These are phyloP conservation scores for Orthosia gracilis DNA, from an alignment of 2,888 invertebrate genomes.

Conservation along the genomic window DNA sequence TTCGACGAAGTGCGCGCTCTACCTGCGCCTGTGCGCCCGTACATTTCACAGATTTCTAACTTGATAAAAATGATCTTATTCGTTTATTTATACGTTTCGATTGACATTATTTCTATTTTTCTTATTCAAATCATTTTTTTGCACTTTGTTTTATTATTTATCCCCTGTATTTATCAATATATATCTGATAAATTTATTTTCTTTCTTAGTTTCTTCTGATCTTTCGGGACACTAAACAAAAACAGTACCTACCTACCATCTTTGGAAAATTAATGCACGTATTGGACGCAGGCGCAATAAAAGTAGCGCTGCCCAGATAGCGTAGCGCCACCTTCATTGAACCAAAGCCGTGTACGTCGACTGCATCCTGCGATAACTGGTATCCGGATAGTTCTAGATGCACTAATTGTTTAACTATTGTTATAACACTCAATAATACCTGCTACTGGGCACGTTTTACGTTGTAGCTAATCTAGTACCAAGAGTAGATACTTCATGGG, in stretches of 20 bases:
- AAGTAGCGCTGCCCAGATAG: constrained; percentile 14
- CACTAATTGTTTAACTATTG: constrained; percentile 9
- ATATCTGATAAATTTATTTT: not conserved
- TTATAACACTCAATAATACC: constrained; percentile 1
- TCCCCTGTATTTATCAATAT: no score
- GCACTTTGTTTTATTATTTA: not conserved
- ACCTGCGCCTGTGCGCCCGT: constrained; percentile 30
- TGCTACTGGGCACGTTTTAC: constrained; percentile 2
- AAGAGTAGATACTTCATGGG: not conserved
- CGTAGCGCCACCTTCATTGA: constrained; percentile 8
- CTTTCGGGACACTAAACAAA: not conserved
- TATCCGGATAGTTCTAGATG: constrained; percentile 4
- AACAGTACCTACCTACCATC: not conserved
- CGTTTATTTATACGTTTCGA: not conserved
- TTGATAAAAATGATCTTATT: constrained; percentile 32
- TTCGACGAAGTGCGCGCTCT: constrained; percentile 29
- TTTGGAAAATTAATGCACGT: not conserved
- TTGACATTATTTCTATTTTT: constrained; percentile 4
- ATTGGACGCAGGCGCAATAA: not conserved
- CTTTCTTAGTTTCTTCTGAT: not conserved
- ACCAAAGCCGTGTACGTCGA: constrained; percentile 8
- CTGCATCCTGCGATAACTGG: constrained; percentile 1
- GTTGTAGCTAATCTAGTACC: constrained; percentile 3
- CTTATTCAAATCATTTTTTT: not conserved
- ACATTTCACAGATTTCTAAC: constrained; percentile 39